Evolutionary conservation across 2,888 invertebrate genomes (phyloP).

Genomic region (Parthenolecanium corni): DNA sequence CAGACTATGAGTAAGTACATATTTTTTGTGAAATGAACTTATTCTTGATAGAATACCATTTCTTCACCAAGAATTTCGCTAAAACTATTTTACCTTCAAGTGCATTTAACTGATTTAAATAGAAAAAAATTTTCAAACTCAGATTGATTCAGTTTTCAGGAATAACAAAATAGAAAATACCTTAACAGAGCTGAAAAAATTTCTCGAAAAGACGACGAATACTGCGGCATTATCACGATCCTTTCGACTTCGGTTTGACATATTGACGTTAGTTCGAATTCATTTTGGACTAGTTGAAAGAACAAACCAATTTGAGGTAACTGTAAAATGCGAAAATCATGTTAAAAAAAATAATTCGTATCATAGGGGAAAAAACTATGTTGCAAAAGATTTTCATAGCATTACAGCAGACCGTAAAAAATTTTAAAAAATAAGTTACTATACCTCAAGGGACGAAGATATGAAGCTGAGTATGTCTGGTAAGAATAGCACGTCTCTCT

Average conservation of each 20-base stretch:
- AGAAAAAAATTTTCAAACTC: slow-evolving; percentile 43
- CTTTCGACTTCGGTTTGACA: slow-evolving; percentile 48
- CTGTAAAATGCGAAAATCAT: too few relatives aligned
- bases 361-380: too few relatives aligned
- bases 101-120: slow-evolving; percentile 38
- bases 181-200: slow-evolving; percentile 48
- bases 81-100: background rate
- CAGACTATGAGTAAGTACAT: too few relatives aligned
- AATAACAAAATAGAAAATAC: slow-evolving; percentile 36
- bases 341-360: too few relatives aligned
- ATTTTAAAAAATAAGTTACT: background rate
- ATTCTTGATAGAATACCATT: slow-evolving; percentile 5
- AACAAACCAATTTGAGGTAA: slow-evolving; percentile 48
- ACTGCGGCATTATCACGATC: slow-evolving; percentile 45
- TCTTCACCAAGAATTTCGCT: background rate
- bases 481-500: background rate
- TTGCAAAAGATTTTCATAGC: background rate
- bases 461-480: background rate
- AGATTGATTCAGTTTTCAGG: slow-evolving; percentile 36
- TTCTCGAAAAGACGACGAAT: slow-evolving; percentile 43
- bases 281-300: slow-evolving; percentile 43
- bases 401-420: background rate
- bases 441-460: background rate
- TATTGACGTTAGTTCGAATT: slow-evolving; percentile 44
- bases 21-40: too few relatives aligned